These are phyloP conservation scores for Actias luna DNA, from an alignment of 2,888 invertebrate genomes.

Conservation along the genomic window DNA sequence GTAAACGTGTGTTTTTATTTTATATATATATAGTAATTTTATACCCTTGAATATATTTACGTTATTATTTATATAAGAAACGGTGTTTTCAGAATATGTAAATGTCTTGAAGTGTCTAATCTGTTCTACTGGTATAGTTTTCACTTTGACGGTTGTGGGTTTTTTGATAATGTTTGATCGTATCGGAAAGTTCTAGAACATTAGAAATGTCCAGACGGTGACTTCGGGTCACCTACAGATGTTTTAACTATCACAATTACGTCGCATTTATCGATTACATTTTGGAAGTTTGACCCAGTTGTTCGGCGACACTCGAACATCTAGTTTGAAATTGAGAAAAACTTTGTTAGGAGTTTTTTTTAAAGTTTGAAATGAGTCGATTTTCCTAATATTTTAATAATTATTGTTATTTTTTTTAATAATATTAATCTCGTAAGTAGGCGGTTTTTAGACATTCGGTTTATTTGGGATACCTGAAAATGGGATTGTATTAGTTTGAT, in stretches of 20 bases:
- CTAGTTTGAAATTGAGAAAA: no score
- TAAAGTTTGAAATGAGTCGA: background rate
- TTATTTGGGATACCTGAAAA: background rate
- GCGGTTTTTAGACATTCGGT: background rate
- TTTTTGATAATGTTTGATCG: slow-evolving; percentile 14
- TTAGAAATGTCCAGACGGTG: no score
- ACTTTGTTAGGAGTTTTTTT: background rate
- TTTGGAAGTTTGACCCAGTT: no score
- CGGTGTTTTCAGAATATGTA: background rate
- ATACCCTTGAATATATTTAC: background rate
- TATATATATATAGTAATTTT: background rate
- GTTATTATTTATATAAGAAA: background rate
- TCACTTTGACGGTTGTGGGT: no score
- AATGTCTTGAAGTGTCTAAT: slow-evolving; percentile 14
- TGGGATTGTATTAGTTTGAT: no score
- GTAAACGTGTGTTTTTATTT: background rate
- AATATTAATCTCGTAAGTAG: background rate
- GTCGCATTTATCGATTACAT: no score
- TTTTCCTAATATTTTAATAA: background rate
- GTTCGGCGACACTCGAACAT: no score
- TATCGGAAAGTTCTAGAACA: slow-evolving; percentile 9
- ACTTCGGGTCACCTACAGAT: no score
- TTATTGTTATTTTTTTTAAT: background rate
- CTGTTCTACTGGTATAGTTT: background rate
- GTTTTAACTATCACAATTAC: no score